Evolutionary conservation across 1,140 invertebrate genomes (phyloP).

Genomic region (Nasonia giraulti): DNA sequence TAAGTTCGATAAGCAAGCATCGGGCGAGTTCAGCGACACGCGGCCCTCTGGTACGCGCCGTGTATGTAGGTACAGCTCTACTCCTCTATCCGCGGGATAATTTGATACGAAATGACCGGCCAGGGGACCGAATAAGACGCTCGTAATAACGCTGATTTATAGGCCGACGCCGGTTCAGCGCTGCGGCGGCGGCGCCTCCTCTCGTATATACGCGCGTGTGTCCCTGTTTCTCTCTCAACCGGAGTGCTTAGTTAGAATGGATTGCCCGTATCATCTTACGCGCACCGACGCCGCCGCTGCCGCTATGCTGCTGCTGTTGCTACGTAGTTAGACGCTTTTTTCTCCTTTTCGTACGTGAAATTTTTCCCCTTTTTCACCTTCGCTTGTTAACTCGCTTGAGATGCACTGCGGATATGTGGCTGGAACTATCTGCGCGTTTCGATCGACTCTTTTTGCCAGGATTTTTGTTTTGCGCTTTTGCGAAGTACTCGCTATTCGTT

Average conservation of each 20-base stretch:
- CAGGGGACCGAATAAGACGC: slow-evolving; percentile 69
- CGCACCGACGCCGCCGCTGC: slow-evolving; percentile 38
- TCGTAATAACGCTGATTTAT: slow-evolving; percentile 75
- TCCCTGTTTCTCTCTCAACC: background rate
- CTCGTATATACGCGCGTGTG: background rate
- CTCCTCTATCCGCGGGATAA: slow-evolving; percentile 58
- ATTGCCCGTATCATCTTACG: slow-evolving; percentile 72
- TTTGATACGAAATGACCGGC: slow-evolving; percentile 73
- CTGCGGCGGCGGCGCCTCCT: background rate
- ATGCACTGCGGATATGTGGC: background rate
- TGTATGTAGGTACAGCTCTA: background rate
- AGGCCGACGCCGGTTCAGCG: slow-evolving; percentile 25
- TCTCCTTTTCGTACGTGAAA: background rate
- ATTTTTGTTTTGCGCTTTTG: background rate
- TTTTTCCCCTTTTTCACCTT: background rate
- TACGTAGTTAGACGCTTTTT: background rate
- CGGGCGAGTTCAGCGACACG: background rate
- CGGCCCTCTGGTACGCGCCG: background rate
- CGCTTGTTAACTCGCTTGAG: background rate
- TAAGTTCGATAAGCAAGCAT: background rate
- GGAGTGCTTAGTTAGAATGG: slow-evolving; percentile 68
- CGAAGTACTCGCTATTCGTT: too few species aligned
- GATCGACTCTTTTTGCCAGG: background rate
- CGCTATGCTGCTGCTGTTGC: background rate
- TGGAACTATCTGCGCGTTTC: background rate